Evolutionary conservation across 2,888 invertebrate genomes (phyloP).

Genomic region (Agonopterix arenella): DNA sequence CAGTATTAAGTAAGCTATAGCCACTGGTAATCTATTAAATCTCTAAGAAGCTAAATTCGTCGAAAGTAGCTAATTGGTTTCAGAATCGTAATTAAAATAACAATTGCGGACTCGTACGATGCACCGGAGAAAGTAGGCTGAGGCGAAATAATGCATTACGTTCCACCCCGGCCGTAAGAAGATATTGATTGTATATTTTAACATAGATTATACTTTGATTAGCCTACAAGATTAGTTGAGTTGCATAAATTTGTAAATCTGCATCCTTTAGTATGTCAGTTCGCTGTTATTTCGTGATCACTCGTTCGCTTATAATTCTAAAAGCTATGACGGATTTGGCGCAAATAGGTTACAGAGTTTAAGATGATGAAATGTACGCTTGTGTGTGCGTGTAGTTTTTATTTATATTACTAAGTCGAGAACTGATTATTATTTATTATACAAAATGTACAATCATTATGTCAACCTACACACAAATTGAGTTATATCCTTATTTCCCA

Average conservation of each 20-base stretch:
- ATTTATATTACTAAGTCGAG: too few species aligned
- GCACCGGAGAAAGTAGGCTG: slow-evolving; percentile 28
- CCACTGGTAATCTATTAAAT: background rate
- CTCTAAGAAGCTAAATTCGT: background rate
- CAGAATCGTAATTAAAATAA: slow-evolving; percentile 18
- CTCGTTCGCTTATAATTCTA: too few species aligned
- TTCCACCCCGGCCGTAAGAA: slow-evolving; percentile 1
- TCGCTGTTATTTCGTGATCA: background rate
- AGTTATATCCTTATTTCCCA: too few species aligned
- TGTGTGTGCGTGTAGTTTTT: too few species aligned
- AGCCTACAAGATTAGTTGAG: background rate
- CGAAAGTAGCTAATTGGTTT: slow-evolving; percentile 14
- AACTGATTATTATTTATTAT: too few species aligned
- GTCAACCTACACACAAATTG: too few species aligned
- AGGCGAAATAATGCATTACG: slow-evolving; percentile 14
- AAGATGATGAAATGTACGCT: too few species aligned
- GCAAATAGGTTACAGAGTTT: too few species aligned
- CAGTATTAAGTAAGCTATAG: too few species aligned
- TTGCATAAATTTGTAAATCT: background rate
- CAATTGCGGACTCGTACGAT: slow-evolving; percentile 17
- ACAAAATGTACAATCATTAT: too few species aligned
- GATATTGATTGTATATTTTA: background rate
- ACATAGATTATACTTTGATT: background rate
- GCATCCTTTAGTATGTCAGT: background rate
- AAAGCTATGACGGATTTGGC: too few species aligned